Evolutionary conservation across 2,888 invertebrate genomes (phyloP), one percentile per base, ranked within the genome.

Genomic region (Plebejus anna): DNA sequence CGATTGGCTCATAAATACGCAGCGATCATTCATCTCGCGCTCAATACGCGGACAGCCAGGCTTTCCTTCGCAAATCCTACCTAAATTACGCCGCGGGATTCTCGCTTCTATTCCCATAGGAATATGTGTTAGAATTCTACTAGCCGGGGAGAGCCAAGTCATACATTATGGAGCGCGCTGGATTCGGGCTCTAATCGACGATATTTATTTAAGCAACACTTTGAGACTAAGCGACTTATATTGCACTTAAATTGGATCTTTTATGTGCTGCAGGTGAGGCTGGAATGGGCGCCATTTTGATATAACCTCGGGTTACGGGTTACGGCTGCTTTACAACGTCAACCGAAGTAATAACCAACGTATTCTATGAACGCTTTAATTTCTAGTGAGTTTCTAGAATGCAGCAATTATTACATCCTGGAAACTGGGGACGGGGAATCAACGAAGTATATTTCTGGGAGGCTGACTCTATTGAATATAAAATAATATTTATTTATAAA

Each of bases 1-100:
- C 73, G 73, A 73, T 73, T 73, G 55, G 73, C 73, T 73, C 73
- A 73, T 73, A 55, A 73, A 55, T 73, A 73, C 73, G 73, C 73
- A 47, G 72, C 72, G 72, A 72, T 72, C 72, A 22, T 72, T 72
- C 72, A 73, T 73, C 47, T 32, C 47, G 32, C 51, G 72, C 28
- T 51, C 55, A 32, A 55, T 55, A 32, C 55, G 32, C 47, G 47
- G 51, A 72, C 22, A 9, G 22, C 55, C 73, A 28, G 73, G 73
- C 47, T 51, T 51, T 73, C 6, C 73, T 7, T 32, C 28, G 28
- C 7, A 73, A 51, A 73, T 73, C 32, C 22, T 32, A 66, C 73
- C 51, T 4, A 5, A 55, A 47, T 28, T 9, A 13, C 32, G 16
- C 47, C 51, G 0, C 13, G 13, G 13, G 28, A 51, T 22, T 73